phyloP scores from a whole-genome alignment of 1,140 invertebrate species.

The Pachyrhynchus sulphureomaculatus region DNA sequence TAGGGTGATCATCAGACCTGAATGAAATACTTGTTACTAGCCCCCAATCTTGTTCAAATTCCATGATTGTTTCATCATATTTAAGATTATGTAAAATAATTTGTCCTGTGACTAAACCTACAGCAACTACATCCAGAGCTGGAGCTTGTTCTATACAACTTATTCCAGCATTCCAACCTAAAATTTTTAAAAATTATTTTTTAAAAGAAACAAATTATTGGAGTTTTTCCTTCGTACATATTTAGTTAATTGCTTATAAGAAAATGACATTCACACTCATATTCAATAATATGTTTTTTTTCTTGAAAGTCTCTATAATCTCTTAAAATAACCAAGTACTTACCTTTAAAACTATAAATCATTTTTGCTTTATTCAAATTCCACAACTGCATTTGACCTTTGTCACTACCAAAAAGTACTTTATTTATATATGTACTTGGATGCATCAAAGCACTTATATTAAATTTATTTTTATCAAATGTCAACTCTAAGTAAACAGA shows the following conservation, averaged over 20 bases:
- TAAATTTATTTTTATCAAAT: slow-evolving; percentile 73
- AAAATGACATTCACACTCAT: too few relatives aligned
- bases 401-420: slow-evolving; percentile 86
- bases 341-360: slow-evolving; percentile 77
- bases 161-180: slow-evolving; percentile 65
- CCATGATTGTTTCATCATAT: slow-evolving; percentile 80
- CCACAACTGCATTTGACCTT: slow-evolving; percentile 88
- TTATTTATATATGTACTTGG: slow-evolving; percentile 94
- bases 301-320: too few relatives aligned
- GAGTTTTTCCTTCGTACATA: too few relatives aligned
- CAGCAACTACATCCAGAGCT: slow-evolving; percentile 85
- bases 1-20: slow-evolving; percentile 80
- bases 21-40: slow-evolving; percentile 81
- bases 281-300: too few relatives aligned
- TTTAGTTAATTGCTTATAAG: too few relatives aligned
- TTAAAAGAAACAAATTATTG: not conserved
- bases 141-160: slow-evolving; percentile 80
- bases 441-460: slow-evolving; percentile 79
- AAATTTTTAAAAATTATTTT: not conserved
- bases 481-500: slow-evolving; percentile 65
- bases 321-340: too few relatives aligned
- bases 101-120: slow-evolving; percentile 80
- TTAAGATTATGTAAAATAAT: slow-evolving; percentile 90
- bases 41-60: slow-evolving; percentile 93
- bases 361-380: slow-evolving; percentile 81